Base-by-base conservation (phyloP, 1,140 invertebrate genomes). In the Drosophila pachea region DNA sequence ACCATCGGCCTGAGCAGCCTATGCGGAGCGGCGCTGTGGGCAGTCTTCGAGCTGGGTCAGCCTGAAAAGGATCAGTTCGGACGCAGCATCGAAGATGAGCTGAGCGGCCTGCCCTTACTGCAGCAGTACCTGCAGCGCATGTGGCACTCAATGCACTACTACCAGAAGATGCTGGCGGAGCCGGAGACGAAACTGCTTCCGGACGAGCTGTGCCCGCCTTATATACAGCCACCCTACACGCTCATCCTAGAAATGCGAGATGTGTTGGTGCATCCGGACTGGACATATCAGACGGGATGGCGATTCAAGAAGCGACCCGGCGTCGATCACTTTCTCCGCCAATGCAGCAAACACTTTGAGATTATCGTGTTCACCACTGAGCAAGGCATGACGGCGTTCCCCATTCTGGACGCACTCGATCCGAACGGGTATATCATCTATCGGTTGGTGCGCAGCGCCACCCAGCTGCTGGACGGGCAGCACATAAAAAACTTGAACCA, bases 261-360 rank as follows among this genome's bases (percentile, higher is more conserved):
- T 89, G 93, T 99, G 3, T 91, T 99, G 7, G 95, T 99, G 2
- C 96, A 99, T 91, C 98, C 98, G 1, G 98, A 99, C 89, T 99
- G 99, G 99, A 99, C 98, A 4, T 93, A 94, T 70, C 92, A 92
- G 86, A 93, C 93, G 47, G 93, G 93, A 6, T 93, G 93, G 93
- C 91, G 93, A 71, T 99, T 99, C 90, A 99, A 99, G 90, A 99
- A 99, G 89, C 92, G 99, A 40, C 98, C 98, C n/a, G 97, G 97
- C 35, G 93, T 99, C 0, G 97, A 99, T 84, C 94, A 97, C 78
- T 99, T 99, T 89, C 91, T 99, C 14, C 95, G 97, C 82, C 93
- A 97, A 79, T 92, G 98, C 47, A 95, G 95, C 49, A 96, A 97
- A 11, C 90, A 96, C 69, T 99, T 97, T 91, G 99, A 99, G 92